Base-by-base conservation (phyloP, 2,113 vertebrate genomes). In the Actenoides hombroni region DNA sequence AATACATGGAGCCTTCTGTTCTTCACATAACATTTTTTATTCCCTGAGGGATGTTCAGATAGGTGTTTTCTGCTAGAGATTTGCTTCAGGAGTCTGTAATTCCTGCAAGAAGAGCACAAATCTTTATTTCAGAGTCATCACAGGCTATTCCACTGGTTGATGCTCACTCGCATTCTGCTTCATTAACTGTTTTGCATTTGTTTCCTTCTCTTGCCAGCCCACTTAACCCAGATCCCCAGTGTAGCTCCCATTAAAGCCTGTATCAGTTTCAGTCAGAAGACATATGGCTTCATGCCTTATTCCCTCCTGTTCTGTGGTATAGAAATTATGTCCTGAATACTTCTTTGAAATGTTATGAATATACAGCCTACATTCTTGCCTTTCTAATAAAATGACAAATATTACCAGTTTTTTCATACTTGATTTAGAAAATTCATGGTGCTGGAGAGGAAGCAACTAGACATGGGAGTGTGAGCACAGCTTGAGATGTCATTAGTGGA, bases 71-170 rank as follows among this genome's bases (percentile, higher is more conserved):
- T 92, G 78, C 70, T 85, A 20, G 80, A 94, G 80, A 85, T 86
- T 95, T 94, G 95, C 89, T 89, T 92, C 69, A 33, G 59, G 92
- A 91, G 70, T 64, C 69, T 69, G 68, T 83, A 87, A 80, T 94
- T 93, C 61, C 76, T 92, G 26, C 69, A 61, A 81, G 77, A 91
- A 60, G 51, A 90, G 49, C 51, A 71, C 25, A 6, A 80, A 75
- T 86, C 87, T 88, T 89, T 92, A 88, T 96, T 94, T 94, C 46
- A 79, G 54, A 85, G 83, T 60, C 59, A 85, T 86, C 59, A 24
- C 68, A 71, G 57, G 57, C 77, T 91, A 67, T 87, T 88, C 74
- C 39, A 12, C 90, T 83, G 69, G 69, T 71, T 93, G 94, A 56
- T 90, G 74, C 37, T 95, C 10, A 2, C 73, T 94, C 77, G 67